These are phyloP conservation scores for Oreochromis grahami DNA, from an alignment of 2,797 vertebrate genomes.

Conservation along the genomic window DNA sequence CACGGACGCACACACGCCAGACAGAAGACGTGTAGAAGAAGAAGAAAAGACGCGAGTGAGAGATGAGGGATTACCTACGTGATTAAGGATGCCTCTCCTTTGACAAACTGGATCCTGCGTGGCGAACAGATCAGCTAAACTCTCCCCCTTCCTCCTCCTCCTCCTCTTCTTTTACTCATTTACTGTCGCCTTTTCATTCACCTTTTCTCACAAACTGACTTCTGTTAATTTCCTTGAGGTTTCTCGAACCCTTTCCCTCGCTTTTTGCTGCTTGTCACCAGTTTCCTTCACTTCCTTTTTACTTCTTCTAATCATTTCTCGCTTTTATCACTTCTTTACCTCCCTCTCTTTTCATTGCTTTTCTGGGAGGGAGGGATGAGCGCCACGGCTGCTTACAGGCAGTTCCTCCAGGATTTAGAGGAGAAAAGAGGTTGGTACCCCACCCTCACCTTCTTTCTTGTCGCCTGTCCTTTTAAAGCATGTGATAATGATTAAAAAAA, in stretches of 20 bases:
- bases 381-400: slow-evolving; percentile 69
- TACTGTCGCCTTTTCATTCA: neutral
- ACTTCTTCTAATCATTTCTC: neutral
- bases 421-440: slow-evolving; percentile 78
- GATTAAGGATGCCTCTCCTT: slow-evolving; percentile 51
- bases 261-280: neutral
- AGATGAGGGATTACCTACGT: slow-evolving; percentile 58
- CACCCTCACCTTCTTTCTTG: neutral
- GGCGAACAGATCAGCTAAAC: neutral
- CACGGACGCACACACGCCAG: neutral
- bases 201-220: neutral
- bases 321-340: neutral
- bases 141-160: slow-evolving; percentile 14
- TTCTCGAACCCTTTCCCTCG: neutral
- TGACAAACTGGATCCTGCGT: slow-evolving; percentile 44
- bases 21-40: neutral
- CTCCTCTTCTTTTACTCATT: neutral
- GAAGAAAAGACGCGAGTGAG: slow-evolving; percentile 17
- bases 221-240: neutral
- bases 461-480: neutral
- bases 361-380: slow-evolving; percentile 64
- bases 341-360: neutral
- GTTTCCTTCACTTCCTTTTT: neutral
- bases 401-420: slow-evolving; percentile 77
- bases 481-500: neutral